A percentile compares a stretch with the other conserved stretches of the same genome.
Evolutionary conservation across 2,888 invertebrate species (phyloP).

Genomic region (Alentia gelatinosa): DNA sequence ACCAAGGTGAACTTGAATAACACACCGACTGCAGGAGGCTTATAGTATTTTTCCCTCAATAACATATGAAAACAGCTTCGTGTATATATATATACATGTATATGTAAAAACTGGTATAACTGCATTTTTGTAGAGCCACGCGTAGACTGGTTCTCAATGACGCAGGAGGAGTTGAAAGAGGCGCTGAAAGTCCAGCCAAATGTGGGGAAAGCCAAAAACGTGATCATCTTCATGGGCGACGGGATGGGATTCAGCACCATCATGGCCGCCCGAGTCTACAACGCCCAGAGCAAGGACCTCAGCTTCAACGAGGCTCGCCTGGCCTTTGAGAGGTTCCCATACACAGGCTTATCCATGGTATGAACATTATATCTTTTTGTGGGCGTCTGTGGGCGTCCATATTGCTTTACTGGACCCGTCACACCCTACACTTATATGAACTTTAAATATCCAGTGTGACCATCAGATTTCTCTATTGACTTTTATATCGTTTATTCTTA

Average conservation of each 20-base stretch:
- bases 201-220: constrained; percentile 7
- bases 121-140: neutral
- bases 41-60: too few species aligned
- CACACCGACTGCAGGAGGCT: too few species aligned
- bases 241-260: neutral
- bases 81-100: too few species aligned
- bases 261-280: neutral
- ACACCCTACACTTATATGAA: too few species aligned
- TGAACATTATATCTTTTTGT: neutral
- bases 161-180: constrained; percentile 1
- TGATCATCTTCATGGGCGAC: constrained; percentile 31
- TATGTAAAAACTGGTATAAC: too few species aligned
- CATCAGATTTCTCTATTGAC: too few species aligned
- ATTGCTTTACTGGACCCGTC: too few species aligned
- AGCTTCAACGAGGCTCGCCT: constrained; percentile 41
- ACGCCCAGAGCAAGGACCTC: neutral
- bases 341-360: constrained; percentile 46
- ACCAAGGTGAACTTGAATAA: too few species aligned
- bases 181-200: neutral
- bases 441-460: too few species aligned
- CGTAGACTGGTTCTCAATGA: neutral
- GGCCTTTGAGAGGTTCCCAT: constrained; percentile 54
- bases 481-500: too few species aligned
- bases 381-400: too few species aligned
- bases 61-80: too few species aligned